Evolutionary conservation across 2,113 vertebrate genomes (phyloP), one percentile per base, ranked within the genome.

Genomic region (Cochlearius cochlearius): DNA sequence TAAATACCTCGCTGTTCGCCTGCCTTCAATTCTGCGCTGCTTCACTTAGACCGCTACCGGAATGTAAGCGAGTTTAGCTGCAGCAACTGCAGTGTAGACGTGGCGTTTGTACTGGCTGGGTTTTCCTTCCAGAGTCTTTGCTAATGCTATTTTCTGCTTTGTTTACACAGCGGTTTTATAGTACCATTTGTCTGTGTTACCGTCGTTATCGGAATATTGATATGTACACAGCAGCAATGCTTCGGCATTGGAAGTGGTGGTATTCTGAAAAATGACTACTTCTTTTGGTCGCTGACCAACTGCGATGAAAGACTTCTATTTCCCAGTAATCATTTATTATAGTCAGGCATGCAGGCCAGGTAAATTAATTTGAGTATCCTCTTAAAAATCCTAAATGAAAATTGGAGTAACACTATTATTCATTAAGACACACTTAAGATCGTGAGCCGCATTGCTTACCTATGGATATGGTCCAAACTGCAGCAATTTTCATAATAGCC

Each of bases 391-490:
- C 91, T 72, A 87, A 85, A 85, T 66, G 76, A 92, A 95, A 96
- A 90, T 64, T 38, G 90, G 87, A 93, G 85, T 45, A 64, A 95
- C 41, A 26, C 83, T 76, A 66, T 87, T 11, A 95, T 92, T 94
- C 84, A 87, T 83, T 85, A 83, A 89, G 96, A 86, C 71, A 95
- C 63, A 38, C 89, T 89, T 55, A 90, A 85, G 86, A 79, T 15
- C 38, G 29, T 91, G 76, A 94, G 90, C 41, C 80, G 36, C 38
- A 36, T 47, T 86, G 94, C 96, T 99, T 98, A 99, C 99, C 99
- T 98, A 99, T 99, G 49, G 99, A 99, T 94, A 99, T 99, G 98
- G 99, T 99, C 99, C 99, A 99, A 96, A 99, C 99, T 5, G 99
- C 99, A 73, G 99, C 99, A 91, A 99, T 99, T 98, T 99, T 99